phyloP scores from a whole-genome alignment of 2,113 vertebrate genomes.

The Heteronetta atricapilla region DNA sequence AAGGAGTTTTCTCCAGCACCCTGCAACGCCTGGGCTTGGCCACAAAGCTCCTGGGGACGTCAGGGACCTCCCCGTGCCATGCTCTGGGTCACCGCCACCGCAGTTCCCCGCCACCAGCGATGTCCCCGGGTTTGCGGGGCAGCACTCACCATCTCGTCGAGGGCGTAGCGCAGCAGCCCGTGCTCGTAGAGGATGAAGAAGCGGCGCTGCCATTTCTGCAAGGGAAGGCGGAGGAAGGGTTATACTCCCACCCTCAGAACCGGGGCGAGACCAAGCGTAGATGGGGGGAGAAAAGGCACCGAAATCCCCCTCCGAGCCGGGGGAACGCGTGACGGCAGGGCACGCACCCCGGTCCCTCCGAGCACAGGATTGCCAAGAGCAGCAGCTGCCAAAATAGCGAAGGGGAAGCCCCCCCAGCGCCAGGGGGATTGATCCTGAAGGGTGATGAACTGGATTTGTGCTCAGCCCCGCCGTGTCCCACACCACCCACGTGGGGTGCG shows the following conservation, averaged over 20 bases:
- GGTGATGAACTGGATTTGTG: not conserved
- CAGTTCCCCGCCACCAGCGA: not conserved
- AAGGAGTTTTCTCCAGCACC: not conserved
- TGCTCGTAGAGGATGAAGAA: conserved; percentile 97
- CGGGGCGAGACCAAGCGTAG: not conserved
- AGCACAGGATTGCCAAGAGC: not conserved
- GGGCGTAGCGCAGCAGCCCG: conserved; percentile 90
- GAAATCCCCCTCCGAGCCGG: not conserved
- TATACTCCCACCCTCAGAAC: not conserved
- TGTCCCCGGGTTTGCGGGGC: accelerated
- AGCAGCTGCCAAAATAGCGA: not conserved
- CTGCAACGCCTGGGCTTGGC: not conserved
- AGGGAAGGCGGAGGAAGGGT: not conserved
- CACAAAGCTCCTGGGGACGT: not conserved
- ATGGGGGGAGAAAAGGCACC: not conserved
- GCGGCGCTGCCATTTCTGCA: conserved; percentile 95
- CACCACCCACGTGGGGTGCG: accelerated
- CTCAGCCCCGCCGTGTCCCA: not conserved
- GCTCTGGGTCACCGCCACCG: too few species aligned
- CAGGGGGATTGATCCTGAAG: accelerated
- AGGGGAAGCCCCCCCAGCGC: accelerated
- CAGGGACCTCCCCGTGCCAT: accelerated
- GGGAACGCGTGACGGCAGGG: not conserved
- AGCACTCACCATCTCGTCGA: conserved; percentile 94
- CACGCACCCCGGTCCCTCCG: too few species aligned